Evolutionary conservation across 2,113 vertebrate species (phyloP).

Genomic region (Melanerpes aurifrons): DNA sequence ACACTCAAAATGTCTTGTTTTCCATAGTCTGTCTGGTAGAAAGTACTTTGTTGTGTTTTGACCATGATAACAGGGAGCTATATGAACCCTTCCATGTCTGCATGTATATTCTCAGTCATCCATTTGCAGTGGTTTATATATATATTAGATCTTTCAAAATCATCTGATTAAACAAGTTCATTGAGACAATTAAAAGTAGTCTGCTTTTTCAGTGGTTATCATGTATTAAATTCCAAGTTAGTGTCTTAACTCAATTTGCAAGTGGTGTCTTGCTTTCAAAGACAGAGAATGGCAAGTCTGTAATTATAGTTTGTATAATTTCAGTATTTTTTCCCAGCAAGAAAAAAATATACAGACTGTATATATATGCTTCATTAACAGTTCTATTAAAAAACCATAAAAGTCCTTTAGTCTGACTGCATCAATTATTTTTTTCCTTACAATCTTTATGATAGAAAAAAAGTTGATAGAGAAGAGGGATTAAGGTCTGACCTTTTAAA

Average conservation of each 20-base stretch:
- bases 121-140: background rate
- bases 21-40: constrained; percentile 34
- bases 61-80: background rate
- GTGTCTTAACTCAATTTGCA: background rate
- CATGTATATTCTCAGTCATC: background rate
- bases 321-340: background rate
- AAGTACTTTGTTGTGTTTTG: constrained; percentile 18
- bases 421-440: background rate
- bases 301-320: constrained; percentile 36
- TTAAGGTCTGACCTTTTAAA: background rate
- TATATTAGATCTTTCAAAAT: constrained; percentile 10
- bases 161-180: background rate
- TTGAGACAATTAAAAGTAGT: background rate
- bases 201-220: background rate
- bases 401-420: background rate
- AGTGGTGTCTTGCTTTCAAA: constrained; percentile 8
- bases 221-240: background rate
- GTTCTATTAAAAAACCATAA: background rate
- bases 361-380: background rate
- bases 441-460: background rate
- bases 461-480: background rate
- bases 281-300: background rate
- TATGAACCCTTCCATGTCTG: background rate
- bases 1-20: constrained; percentile 14
- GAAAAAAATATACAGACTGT: background rate